Evolutionary conservation across 2,797 vertebrate genomes (phyloP).

Genomic region (Oophaga sylvatica): DNA sequence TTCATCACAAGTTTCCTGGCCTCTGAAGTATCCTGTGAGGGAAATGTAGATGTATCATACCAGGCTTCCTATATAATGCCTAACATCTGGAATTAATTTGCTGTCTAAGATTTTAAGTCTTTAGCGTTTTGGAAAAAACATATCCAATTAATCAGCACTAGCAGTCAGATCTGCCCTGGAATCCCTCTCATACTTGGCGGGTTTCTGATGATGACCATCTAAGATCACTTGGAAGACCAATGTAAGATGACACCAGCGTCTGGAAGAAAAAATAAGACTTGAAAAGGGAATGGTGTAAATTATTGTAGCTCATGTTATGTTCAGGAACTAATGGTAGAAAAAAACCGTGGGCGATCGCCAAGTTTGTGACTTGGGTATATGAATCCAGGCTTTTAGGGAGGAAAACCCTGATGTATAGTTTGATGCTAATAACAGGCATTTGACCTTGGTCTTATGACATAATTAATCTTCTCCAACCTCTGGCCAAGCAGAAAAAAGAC

Average conservation of each 20-base stretch:
- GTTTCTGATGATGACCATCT: conserved; percentile 15
- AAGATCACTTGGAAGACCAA: conserved; percentile 14
- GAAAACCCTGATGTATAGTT: neutral
- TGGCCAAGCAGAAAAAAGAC: neutral
- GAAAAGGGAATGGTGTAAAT: conserved; percentile 23
- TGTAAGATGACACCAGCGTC: conserved; percentile 21
- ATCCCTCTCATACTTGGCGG: conserved; percentile 28
- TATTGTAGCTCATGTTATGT: neutral
- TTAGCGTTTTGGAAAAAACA: conserved; percentile 35
- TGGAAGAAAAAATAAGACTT: conserved; percentile 35
- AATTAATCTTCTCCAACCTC: neutral
- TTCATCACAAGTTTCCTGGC: neutral
- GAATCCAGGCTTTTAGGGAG: neutral
- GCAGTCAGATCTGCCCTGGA: conserved; percentile 1
- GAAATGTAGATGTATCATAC: conserved; percentile 35
- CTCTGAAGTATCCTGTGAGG: conserved; percentile 9
- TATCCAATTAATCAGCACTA: conserved; percentile 41
- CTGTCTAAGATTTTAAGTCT: conserved; percentile 16
- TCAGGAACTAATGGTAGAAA: neutral
- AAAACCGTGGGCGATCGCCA: conserved; percentile 7
- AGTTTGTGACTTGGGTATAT: neutral
- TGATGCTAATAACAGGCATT: neutral
- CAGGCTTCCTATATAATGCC: conserved; percentile 31
- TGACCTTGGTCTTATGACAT: neutral
- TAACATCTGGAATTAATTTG: conserved; percentile 58